Evolutionary conservation across 2,888 invertebrate genomes (phyloP).

Genomic region (Dasypolia templi): DNA sequence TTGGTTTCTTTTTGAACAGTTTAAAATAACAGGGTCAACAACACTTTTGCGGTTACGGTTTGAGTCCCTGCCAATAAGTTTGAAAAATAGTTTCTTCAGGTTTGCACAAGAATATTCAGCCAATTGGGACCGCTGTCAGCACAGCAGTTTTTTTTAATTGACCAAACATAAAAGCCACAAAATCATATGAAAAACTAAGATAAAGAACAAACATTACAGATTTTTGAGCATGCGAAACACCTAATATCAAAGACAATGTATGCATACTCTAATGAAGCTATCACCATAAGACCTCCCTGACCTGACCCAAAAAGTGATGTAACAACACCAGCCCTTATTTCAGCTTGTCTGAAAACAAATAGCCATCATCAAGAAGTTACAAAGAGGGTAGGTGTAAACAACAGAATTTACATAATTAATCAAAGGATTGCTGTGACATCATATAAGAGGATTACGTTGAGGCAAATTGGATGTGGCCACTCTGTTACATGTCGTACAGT

Average conservation of each 20-base stretch:
- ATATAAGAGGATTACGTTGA: conserved; percentile 79
- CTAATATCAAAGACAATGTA: background rate
- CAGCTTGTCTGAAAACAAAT: conserved; percentile 56
- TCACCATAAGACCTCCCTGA: background rate
- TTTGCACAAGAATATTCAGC: background rate
- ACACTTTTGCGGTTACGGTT: no score
- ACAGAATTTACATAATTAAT: conserved; percentile 86
- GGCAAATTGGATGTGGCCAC: conserved; percentile 81
- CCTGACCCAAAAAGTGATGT: conserved; percentile 11
- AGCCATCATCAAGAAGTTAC: conserved; percentile 51
- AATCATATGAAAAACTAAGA: background rate
- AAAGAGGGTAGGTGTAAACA: conserved; percentile 70
- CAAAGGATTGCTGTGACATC: conserved; percentile 72
- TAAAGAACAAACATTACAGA: background rate
- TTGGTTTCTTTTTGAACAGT: no score
- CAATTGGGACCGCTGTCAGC: background rate
- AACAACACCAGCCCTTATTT: conserved; percentile 22
- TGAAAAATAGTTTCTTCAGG: background rate
- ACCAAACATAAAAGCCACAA: background rate
- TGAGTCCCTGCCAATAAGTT: no score
- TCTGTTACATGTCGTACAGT: conserved; percentile 55
- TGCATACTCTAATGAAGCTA: background rate
- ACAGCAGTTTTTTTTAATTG: background rate
- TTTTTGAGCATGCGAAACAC: background rate
- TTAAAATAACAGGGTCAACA: no score